phyloP scores from a whole-genome alignment of 2,888 invertebrate species.

The Smittia sp. region DNA sequence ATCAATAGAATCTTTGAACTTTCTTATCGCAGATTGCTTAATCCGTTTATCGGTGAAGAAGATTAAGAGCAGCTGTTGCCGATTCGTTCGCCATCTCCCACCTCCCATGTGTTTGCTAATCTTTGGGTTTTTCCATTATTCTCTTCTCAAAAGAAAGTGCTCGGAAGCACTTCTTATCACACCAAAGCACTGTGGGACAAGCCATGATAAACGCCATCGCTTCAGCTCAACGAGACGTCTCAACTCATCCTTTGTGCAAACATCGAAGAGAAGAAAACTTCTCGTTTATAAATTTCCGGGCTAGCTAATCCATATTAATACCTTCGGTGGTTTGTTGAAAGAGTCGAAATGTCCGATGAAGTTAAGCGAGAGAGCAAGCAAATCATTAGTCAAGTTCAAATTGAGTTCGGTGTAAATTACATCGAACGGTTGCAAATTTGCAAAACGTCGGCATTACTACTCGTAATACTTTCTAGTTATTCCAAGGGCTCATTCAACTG shows the following conservation, averaged over 20 bases:
- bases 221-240: neutral
- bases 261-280: neutral
- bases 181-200: neutral
- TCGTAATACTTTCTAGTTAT: too few species aligned
- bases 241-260: neutral
- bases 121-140: too few species aligned
- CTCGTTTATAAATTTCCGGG: neutral
- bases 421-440: too few species aligned
- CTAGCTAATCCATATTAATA: neutral
- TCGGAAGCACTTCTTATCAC: constrained; percentile 4
- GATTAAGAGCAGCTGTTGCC: too few species aligned
- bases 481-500: neutral
- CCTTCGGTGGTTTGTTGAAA: neutral
- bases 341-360: neutral
- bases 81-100: too few species aligned
- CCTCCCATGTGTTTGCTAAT: neutral
- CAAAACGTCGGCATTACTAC: too few species aligned
- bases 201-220: neutral
- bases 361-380: neutral
- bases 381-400: too few species aligned
- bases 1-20: too few species aligned
- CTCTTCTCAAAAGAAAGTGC: too few species aligned
- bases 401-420: too few species aligned
- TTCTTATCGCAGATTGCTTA: too few species aligned
- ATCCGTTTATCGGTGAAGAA: too few species aligned